A percentile compares a stretch with the other conserved stretches of the same genome.
Conservation (phyloP, 2,113 vertebrate genomes). For the Elgaria multicarinata region DNA sequence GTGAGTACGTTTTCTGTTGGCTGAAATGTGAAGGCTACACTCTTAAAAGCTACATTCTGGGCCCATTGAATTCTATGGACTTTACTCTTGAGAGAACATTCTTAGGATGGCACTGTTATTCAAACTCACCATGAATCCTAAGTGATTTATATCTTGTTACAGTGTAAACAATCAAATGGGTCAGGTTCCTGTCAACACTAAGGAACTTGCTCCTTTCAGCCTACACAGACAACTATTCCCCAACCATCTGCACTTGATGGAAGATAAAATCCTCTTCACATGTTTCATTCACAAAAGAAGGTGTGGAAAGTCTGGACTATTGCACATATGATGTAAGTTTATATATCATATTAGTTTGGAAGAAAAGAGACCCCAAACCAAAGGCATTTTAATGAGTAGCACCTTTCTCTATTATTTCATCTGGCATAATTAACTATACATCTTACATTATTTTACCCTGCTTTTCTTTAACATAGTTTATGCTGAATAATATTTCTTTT, state of each 20-base stretch:
- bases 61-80: neutral
- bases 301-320: neutral
- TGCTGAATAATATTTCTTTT: slow-evolving; percentile 56
- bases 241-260: neutral
- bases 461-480: slow-evolving; percentile 52
- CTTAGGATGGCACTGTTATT: neutral
- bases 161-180: slow-evolving; percentile 2
- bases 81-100: neutral
- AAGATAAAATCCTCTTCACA: neutral
- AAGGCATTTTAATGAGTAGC: neutral
- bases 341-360: neutral
- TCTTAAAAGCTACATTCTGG: neutral
- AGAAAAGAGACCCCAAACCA: neutral
- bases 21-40: neutral
- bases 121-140: neutral
- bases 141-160: slow-evolving; percentile 2
- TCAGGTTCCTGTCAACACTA: neutral
- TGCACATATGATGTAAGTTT: no score
- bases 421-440: neutral
- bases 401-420: slow-evolving; percentile 26
- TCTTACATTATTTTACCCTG: slow-evolving; percentile 42
- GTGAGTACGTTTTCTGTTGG: neutral
- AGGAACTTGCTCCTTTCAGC: neutral
- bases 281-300: neutral
- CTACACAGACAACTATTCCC: neutral